phyloP scores from a whole-genome alignment of 92 coral and sea anemone genomes.

The Actinostola sp. region DNA sequence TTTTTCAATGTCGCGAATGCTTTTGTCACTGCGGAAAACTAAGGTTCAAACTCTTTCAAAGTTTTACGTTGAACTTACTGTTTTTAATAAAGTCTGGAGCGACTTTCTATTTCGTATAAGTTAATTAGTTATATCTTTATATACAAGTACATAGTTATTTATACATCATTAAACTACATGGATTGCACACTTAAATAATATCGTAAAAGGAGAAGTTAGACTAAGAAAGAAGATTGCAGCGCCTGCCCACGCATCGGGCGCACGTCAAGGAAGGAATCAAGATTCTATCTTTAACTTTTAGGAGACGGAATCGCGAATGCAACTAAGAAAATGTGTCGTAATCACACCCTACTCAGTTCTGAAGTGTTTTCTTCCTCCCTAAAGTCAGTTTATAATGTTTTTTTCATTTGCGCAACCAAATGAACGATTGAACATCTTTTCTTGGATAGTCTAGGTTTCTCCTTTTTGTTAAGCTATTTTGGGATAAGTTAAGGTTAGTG shows the following conservation, averaged over 20 bases:
- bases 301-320: no score
- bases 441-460: background rate
- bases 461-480: constrained; percentile 5
- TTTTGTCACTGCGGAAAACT: background rate
- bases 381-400: background rate
- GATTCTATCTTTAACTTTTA: background rate
- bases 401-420: background rate
- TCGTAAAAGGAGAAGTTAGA: constrained; percentile 13
- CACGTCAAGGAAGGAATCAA: constrained; percentile 2
- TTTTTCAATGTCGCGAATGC: background rate
- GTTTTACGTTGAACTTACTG: background rate
- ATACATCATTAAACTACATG: constrained; percentile 20
- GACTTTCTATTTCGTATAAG: constrained; percentile 24
- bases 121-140: constrained; percentile 27
- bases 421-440: background rate
- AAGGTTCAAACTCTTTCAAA: background rate
- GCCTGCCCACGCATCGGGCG: no score
- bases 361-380: background rate
- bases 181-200: constrained; percentile 33
- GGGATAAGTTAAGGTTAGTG: background rate
- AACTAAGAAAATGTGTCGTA: no score
- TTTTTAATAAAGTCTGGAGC: background rate
- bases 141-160: constrained; percentile 32
- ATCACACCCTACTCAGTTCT: background rate
- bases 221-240: background rate